Conservation (phyloP, 2,113 vertebrate genomes). For the Odontophorus gujanensis region DNA sequence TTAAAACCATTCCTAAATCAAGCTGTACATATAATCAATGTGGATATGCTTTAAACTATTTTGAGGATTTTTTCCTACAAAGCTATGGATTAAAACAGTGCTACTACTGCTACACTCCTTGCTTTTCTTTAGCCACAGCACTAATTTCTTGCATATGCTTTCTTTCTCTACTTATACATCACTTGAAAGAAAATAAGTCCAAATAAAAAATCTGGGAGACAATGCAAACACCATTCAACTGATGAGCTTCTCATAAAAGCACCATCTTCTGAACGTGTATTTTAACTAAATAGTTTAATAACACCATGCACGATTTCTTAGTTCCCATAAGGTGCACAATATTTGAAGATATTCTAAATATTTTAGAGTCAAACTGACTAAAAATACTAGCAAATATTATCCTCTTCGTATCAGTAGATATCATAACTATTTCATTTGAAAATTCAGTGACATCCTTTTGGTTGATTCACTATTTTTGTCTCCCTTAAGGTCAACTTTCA, state of each 20-base stretch:
- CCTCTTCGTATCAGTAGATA: neutral
- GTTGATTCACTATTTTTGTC: neutral
- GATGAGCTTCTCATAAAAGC: neutral
- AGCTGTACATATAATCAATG: neutral
- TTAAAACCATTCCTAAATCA: neutral
- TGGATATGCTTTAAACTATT: neutral
- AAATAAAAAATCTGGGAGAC: neutral
- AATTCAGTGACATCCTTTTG: neutral
- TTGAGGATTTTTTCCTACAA: neutral
- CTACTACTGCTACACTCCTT: neutral
- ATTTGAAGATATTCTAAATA: neutral
- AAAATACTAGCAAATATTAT: neutral
- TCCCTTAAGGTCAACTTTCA: neutral
- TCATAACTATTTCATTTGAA: neutral
- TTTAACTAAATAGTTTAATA: neutral
- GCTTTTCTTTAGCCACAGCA: neutral
- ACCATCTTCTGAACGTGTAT: neutral
- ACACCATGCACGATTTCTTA: neutral
- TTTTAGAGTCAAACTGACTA: neutral
- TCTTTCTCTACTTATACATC: neutral
- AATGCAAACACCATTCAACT: neutral
- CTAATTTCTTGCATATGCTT: neutral
- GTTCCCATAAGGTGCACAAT: fast-evolving
- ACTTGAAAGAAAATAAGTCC: neutral
- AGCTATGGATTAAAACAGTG: neutral